Evolutionary conservation across 2,888 invertebrate genomes (phyloP).

Genomic region (Agrochola lychnidis): DNA sequence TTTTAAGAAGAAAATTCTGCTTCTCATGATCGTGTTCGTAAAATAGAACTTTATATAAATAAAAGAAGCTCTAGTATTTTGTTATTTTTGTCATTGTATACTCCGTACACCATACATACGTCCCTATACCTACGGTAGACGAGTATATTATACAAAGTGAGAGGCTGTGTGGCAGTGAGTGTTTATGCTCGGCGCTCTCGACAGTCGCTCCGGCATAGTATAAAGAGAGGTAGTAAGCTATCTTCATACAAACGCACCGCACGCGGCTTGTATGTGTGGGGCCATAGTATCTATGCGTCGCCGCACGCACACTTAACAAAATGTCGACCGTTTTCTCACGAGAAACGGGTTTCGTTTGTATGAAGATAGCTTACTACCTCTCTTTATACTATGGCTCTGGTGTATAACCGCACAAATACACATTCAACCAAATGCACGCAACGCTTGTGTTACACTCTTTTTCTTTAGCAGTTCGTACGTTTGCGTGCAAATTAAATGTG

Average conservation of each 20-base stretch:
- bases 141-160: constrained; percentile 22
- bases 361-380: too few species aligned
- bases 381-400: too few species aligned
- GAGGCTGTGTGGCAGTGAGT: constrained; percentile 34
- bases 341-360: too few species aligned
- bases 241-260: too few species aligned
- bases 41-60: background rate
- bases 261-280: too few species aligned
- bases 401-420: constrained; percentile 37
- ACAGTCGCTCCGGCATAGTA: background rate
- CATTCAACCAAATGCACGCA: constrained; percentile 27
- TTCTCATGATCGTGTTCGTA: background rate
- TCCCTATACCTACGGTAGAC: background rate
- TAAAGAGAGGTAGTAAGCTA: too few species aligned
- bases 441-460: constrained; percentile 7
- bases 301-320: too few species aligned
- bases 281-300: too few species aligned
- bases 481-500: constrained; percentile 18
- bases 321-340: too few species aligned
- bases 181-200: constrained; percentile 23
- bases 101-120: background rate
- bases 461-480: constrained; percentile 12
- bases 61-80: background rate
- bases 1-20: background rate
- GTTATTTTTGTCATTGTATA: constrained; percentile 5